phyloP scores from a whole-genome alignment of 2,113 vertebrate species.

The Camelus dromedarius region DNA sequence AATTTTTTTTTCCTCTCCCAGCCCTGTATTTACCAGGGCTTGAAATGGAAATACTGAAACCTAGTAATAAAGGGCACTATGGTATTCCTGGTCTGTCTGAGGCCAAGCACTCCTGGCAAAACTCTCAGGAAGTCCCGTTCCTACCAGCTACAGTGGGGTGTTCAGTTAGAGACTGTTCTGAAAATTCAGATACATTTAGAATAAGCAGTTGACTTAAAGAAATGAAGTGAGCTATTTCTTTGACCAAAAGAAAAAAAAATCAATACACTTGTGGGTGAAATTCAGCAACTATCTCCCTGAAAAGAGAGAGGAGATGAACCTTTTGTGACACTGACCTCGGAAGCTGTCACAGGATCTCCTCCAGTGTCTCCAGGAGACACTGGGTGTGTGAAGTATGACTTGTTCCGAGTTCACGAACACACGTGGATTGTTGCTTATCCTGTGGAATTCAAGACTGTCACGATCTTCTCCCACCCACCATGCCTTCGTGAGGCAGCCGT shows the following conservation, averaged over 20 bases:
- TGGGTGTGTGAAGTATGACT: fast-evolving
- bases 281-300: not conserved
- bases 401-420: not conserved
- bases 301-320: not conserved
- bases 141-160: conserved; percentile 26
- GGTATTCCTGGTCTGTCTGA: conserved; percentile 60
- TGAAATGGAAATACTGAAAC: conserved; percentile 79
- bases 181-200: conserved; percentile 66
- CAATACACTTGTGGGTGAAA: not conserved
- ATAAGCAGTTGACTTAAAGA: conserved; percentile 49
- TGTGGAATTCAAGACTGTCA: not conserved
- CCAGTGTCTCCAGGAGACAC: not conserved
- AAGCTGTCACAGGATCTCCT: not conserved
- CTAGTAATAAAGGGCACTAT: conserved; percentile 63
- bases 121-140: conserved; percentile 50
- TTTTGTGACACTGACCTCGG: not conserved
- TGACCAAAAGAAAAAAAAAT: not conserved
- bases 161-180: conserved; percentile 51
- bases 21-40: conserved; percentile 72
- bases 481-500: not conserved
- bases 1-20: conserved; percentile 71
- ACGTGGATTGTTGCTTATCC: not conserved
- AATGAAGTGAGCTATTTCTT: conserved; percentile 26
- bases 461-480: not conserved
- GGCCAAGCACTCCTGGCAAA: conserved; percentile 58